These are phyloP conservation scores for Colossoma macropomum DNA, from an alignment of 2,113 vertebrate species.

Conservation along the genomic window DNA sequence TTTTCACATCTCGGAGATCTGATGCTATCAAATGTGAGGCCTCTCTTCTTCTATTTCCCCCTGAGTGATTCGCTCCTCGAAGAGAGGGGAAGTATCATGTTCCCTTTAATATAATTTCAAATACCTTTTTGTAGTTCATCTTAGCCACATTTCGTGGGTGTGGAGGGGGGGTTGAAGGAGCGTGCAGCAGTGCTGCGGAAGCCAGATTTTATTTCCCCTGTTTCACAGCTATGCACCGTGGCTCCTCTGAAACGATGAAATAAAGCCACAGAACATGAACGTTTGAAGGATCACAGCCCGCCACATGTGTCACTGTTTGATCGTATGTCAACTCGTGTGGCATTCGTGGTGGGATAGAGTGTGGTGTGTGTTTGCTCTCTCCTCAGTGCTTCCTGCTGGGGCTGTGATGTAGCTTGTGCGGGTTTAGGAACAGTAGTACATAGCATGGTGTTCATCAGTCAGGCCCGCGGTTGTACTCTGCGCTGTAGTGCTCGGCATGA, in stretches of 20 bases:
- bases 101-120: slow-evolving; percentile 22
- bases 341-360: not conserved
- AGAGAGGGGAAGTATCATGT: slow-evolving; percentile 10
- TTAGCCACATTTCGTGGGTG: not conserved
- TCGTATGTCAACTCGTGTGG: not conserved
- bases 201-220: not conserved
- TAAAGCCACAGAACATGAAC: not conserved
- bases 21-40: not conserved
- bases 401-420: not conserved
- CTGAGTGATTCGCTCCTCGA: slow-evolving; percentile 15
- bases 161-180: too few species aligned
- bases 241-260: not conserved
- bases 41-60: slow-evolving; percentile 1
- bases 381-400: not conserved
- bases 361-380: not conserved
- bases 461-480: not conserved
- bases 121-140: not conserved
- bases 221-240: not conserved
- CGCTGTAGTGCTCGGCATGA: not conserved
- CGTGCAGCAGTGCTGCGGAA: not conserved
- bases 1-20: slow-evolving; percentile 37
- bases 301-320: not conserved
- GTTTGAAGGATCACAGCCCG: not conserved
- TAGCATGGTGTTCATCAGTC: not conserved
- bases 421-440: not conserved